Evolutionary conservation across 2,797 vertebrate species (phyloP).

Genomic region (Pristis pectinata): DNA sequence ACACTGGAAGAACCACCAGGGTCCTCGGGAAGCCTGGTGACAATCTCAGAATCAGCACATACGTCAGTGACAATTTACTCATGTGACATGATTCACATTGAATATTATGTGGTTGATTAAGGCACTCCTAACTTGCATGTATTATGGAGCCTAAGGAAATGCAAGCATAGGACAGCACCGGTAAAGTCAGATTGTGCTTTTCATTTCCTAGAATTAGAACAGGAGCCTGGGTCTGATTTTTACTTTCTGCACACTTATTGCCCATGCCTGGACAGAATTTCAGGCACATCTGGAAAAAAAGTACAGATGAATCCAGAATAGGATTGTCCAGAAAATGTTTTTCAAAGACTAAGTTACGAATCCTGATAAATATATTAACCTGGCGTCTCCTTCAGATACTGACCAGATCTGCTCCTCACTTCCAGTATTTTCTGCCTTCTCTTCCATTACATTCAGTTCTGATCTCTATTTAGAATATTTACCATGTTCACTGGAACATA

Average conservation of each 20-base stretch:
- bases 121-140: neutral
- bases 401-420: neutral
- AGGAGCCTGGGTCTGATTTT: neutral
- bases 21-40: too few relatives aligned
- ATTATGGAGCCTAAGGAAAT: neutral
- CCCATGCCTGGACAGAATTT: neutral
- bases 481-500: neutral
- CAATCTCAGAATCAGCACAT: too few relatives aligned
- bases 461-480: neutral
- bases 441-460: neutral
- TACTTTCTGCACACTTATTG: neutral
- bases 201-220: neutral
- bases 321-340: neutral
- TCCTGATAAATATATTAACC: too few relatives aligned
- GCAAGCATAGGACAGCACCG: neutral
- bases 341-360: neutral
- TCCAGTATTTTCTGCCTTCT: neutral
- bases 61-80: neutral
- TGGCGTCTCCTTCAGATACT: neutral
- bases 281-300: neutral
- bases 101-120: neutral
- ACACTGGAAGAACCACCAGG: too few relatives aligned
- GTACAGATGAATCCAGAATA: neutral
- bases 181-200: neutral
- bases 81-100: neutral